A percentile compares a stretch with the other conserved stretches of the same genome.
These are phyloP conservation scores for Lasioglossum villosulum DNA, from an alignment of 2,888 invertebrate species.

Conservation along the genomic window DNA sequence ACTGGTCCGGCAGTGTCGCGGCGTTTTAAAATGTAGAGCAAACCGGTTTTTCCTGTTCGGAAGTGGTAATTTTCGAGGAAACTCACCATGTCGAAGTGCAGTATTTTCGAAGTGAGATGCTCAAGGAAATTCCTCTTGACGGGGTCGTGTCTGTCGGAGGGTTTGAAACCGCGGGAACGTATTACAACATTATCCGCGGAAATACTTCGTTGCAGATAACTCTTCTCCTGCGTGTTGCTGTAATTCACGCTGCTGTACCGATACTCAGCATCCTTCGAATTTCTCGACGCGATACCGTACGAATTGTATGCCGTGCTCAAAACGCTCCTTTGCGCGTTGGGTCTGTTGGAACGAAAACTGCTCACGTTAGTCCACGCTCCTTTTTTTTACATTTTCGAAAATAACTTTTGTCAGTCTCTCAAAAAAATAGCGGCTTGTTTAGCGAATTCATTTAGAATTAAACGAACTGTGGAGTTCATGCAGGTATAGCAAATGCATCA, in stretches of 20 bases:
- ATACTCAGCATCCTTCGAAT: slow-evolving; percentile 75
- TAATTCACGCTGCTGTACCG: slow-evolving; percentile 69
- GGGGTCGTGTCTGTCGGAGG: slow-evolving; percentile 94
- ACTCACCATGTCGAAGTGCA: slow-evolving; percentile 91
- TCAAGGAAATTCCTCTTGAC: slow-evolving; percentile 92
- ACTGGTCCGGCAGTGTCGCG: background rate
- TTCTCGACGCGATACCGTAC: slow-evolving; percentile 61
- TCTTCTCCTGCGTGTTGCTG: slow-evolving; percentile 59
- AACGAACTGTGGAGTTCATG: background rate
- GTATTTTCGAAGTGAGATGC: slow-evolving; percentile 92
- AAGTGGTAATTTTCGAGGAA: background rate
- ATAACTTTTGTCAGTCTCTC: background rate
- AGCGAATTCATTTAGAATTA: background rate
- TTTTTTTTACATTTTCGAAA: background rate
- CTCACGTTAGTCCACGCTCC: slow-evolving; percentile 1
- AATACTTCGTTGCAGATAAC: slow-evolving; percentile 79
- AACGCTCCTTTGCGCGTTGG: slow-evolving; percentile 72
- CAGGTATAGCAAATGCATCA: background rate
- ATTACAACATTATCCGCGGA: slow-evolving; percentile 83
- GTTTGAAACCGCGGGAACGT: slow-evolving; percentile 90
- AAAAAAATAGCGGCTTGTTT: background rate
- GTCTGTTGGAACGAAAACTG: slow-evolving; percentile 64
- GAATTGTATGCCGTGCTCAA: slow-evolving; percentile 68
- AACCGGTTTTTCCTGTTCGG: slow-evolving; percentile 8
- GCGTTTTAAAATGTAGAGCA: background rate